Evolutionary conservation across 2,888 invertebrate species (phyloP), one percentile per base, ranked within the genome.

Genomic region (Tipula helvola): DNA sequence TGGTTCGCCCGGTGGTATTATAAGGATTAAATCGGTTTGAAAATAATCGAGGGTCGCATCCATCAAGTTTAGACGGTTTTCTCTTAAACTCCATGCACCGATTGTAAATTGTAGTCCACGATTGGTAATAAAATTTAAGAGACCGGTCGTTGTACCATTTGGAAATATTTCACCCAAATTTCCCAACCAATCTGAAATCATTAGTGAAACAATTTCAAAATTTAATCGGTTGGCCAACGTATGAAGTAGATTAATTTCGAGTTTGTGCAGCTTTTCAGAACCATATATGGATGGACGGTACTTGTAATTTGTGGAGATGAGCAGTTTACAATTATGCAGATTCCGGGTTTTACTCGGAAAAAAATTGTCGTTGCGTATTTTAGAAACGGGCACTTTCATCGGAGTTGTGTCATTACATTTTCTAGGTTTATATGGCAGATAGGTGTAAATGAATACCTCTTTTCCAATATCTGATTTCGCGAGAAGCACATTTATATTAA

Each of bases 61-160:
- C 86, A 87, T 57, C 12, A 71, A 10, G 36, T 13, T 1, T 1
- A 85, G 10, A n/a, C 88, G 41, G 4, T 18, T 18, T 36, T 86
- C n/a, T 5, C 86, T 87, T 57, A 39, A 42, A 1, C 86, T 87
- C 8, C 36, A 85, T 1, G 87, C 86, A 8, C 87, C 87, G 5
- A 87, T 86, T 71, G 87, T 87, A 3, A 88, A 36, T 71, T 88
- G 87, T 0, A 86, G 10, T 47, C n/a, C n/a, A 10, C 57, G 5
- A 7, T 39, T 39, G 39, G 39, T 7, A 7, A 39, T 39, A 0
- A 39, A 7, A 7, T 39, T 39, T 1, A 87, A 44, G n/a, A 87
- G 87, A 10, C 88, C 88, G 36, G 88, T 88, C 47, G 44, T 13
- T 10, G 83, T 87, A 10, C 87, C 87, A 85, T 88, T 87, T 18